phyloP scores from a whole-genome alignment of 2,888 invertebrate species.

The Napeogenes sylphis region DNA sequence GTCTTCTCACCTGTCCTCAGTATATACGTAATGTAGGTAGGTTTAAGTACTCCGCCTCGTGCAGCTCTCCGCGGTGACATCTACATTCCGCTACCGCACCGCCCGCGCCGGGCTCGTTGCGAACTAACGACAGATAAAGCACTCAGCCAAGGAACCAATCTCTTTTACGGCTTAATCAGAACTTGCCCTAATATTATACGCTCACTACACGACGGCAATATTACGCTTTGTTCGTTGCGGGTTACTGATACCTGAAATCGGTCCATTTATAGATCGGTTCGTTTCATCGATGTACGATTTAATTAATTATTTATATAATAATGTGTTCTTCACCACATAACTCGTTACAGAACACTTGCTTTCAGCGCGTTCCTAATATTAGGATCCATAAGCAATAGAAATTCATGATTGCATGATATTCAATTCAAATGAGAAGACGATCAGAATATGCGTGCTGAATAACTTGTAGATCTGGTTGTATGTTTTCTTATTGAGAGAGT shows the following conservation, averaged over 20 bases:
- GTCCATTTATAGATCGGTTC: not conserved
- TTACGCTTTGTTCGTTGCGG: slow-evolving; percentile 20
- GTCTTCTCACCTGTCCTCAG: slow-evolving; percentile 16
- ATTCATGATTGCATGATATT: too few relatives aligned
- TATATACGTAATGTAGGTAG: not conserved
- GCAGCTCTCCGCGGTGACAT: not conserved
- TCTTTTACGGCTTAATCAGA: slow-evolving; percentile 75
- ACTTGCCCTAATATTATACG: slow-evolving; percentile 49
- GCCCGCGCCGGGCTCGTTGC: slow-evolving; percentile 50
- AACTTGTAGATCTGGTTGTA: too few relatives aligned
- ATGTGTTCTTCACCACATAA: too few relatives aligned
- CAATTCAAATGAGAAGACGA: too few relatives aligned
- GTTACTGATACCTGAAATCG: slow-evolving; percentile 6
- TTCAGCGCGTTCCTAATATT: too few relatives aligned
- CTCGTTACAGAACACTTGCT: too few relatives aligned
- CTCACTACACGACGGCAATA: slow-evolving; percentile 12
- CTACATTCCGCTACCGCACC: slow-evolving; percentile 10
- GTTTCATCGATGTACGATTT: not conserved
- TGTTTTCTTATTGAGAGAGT: too few relatives aligned
- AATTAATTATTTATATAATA: too few relatives aligned
- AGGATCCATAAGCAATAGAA: too few relatives aligned
- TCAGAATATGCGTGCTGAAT: too few relatives aligned
- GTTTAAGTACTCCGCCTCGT: not conserved
- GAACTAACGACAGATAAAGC: slow-evolving; percentile 68
- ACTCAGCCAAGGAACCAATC: slow-evolving; percentile 69